Evolutionary conservation across 2,113 vertebrate genomes (phyloP).

Genomic region (Stegostoma tigrinum): DNA sequence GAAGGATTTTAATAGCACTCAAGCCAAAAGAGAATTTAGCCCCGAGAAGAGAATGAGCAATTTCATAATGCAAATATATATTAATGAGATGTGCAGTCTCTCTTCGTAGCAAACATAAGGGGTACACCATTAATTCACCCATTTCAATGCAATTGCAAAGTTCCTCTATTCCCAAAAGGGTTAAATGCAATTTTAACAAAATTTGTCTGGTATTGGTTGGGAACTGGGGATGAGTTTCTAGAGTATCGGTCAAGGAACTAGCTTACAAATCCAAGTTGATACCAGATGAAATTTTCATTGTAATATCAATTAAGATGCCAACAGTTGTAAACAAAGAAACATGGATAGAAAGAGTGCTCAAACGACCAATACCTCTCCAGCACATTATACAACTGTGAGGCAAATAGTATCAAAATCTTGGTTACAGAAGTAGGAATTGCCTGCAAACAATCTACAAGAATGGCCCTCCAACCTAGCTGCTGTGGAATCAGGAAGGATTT

Average conservation of each 20-base stretch:
- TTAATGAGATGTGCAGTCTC: background rate
- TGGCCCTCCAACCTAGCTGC: background rate
- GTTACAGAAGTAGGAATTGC: background rate
- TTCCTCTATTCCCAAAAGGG: background rate
- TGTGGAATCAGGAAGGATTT: background rate
- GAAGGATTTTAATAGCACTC: background rate
- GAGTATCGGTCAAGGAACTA: background rate
- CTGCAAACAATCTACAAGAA: background rate
- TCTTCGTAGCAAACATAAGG: background rate
- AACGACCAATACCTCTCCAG: background rate
- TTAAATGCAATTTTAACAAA: background rate
- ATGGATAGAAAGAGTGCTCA: background rate
- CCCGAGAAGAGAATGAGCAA: background rate
- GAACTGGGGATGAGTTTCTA: background rate
- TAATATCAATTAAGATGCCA: background rate
- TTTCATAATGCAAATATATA: background rate
- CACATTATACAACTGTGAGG: background rate
- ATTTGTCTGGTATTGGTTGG: background rate
- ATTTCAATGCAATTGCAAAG: background rate
- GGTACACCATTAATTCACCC: background rate
- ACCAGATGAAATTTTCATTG: no score
- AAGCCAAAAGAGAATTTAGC: background rate
- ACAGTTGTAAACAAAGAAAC: background rate
- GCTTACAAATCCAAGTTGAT: background rate
- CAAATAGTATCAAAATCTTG: background rate